phyloP scores from a whole-genome alignment of 1,140 invertebrate species.

The Chionoecetes opilio region DNA sequence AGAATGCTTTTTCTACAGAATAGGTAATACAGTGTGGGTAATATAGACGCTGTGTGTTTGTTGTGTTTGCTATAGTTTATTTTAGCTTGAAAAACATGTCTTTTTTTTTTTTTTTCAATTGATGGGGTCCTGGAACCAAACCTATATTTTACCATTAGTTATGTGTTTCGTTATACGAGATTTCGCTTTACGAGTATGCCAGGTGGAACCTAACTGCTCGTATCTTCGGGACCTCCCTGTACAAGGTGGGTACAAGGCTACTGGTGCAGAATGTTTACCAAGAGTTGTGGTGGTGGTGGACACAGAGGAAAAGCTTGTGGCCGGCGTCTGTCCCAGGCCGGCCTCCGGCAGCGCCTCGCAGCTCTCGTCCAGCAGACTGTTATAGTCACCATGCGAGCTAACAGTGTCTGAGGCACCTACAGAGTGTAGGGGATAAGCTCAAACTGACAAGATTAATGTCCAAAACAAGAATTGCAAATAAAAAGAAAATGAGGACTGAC shows the following conservation, averaged over 20 bases:
- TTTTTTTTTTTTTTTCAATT: too few species aligned
- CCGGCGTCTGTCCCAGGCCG: constrained; percentile 57
- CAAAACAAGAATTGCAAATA: constrained; percentile 31
- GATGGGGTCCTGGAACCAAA: too few species aligned
- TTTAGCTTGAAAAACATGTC: too few species aligned
- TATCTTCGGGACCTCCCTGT: too few species aligned
- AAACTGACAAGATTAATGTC: constrained; percentile 42
- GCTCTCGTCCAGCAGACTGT: constrained; percentile 73
- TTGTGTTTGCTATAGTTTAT: too few species aligned
- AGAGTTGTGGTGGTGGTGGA: constrained; percentile 51
- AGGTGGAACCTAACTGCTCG: too few species aligned
- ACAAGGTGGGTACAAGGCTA: neutral
- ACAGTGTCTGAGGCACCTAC: constrained; percentile 77
- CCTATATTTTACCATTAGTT: too few species aligned
- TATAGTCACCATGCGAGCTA: constrained; percentile 78
- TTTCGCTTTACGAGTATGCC: too few species aligned
- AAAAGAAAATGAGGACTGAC: neutral
- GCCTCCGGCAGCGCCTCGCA: constrained; percentile 62
- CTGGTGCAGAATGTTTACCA: constrained; percentile 48
- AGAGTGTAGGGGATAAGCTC: constrained; percentile 35
- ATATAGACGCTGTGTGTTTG: too few species aligned
- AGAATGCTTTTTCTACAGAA: too few species aligned
- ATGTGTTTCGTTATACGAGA: too few species aligned
- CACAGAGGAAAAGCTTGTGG: constrained; percentile 40
- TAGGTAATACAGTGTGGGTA: too few species aligned